Base-by-base conservation (phyloP, 2,888 invertebrate species). In the Leptodirus hochenwartii region DNA sequence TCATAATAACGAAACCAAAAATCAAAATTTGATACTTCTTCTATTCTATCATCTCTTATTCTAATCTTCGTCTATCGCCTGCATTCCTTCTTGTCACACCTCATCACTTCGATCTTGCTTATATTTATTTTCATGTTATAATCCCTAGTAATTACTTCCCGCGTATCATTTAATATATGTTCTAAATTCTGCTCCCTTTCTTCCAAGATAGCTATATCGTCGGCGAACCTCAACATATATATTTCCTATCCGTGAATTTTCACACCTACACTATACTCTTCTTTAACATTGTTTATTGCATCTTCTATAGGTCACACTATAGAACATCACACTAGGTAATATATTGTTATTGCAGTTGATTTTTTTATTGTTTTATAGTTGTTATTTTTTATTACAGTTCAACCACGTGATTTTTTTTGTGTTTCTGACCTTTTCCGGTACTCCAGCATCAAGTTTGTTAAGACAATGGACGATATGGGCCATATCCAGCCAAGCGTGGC, bases 401-500 rank as follows among this genome's bases (percentile, higher is more conserved):
- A 17, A 5, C 6, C 11, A 12, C 25, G 2, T 3, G 33, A 22
- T 13, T 25, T 24, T 5, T 16, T 12, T 25, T 13, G 14, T 34
- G 20, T 33, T 34, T 35, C 43, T 50, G 52, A 82, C 84, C 68
- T 75, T 80, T 49, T 78, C 78, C 20, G 68, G 59, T 34, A 75
- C 72, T 34, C 87, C 87, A 25, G 77, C 70, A 50, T 88, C 87
- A 34, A 88, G 61, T 51, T 93, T 90, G 57, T 96, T 98, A 39
- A 98, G 71, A 56, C 82, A 84, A 53, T 85, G 76, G 27, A 88
- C 74, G 39, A 98, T 72, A 50, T 98, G 96, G 30, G 91, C 82
- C 68, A 93, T 77, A 61, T 98, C 96, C 36, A 96, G 56, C 88
- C 91, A 96, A 1, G 98, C 93, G 39, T 78, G 67, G 5, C 91